These are phyloP conservation scores for Caenorhabditis sp. DNA, from an alignment of 2,888 invertebrate genomes.

Conservation along the genomic window DNA sequence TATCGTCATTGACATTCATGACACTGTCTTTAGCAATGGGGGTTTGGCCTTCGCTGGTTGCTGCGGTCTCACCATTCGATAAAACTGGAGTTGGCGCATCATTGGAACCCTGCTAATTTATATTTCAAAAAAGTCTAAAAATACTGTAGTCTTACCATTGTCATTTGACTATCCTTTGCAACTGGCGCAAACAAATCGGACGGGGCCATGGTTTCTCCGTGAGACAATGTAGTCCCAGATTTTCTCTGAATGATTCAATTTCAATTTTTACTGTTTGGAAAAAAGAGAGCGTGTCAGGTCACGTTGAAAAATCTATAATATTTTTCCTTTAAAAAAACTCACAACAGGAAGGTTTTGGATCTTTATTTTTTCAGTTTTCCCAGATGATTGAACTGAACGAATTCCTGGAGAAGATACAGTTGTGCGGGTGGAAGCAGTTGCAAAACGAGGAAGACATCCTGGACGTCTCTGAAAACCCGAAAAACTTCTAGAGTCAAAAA, in stretches of 20 bases:
- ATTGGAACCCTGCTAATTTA: background rate
- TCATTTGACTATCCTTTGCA: constrained; percentile 6
- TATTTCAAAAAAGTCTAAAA: background rate
- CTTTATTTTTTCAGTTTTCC: background rate
- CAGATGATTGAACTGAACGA: too few relatives aligned
- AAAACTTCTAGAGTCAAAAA: background rate
- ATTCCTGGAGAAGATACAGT: background rate
- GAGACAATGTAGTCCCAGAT: background rate
- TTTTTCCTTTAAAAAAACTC: background rate
- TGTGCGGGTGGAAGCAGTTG: background rate
- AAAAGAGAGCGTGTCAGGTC: too few relatives aligned
- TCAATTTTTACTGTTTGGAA: too few relatives aligned
- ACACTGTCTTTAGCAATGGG: constrained; percentile 3
- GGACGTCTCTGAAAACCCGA: background rate
- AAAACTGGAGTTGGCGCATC: background rate
- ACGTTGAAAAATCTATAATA: background rate
- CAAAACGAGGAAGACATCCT: background rate
- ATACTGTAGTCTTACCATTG: background rate
- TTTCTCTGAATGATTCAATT: too few relatives aligned
- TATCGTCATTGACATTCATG: background rate
- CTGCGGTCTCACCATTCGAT: background rate
- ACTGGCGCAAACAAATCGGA: background rate
- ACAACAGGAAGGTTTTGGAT: background rate
- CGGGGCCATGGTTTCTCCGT: constrained; percentile 5
- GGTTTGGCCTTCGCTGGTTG: background rate